A percentile compares a stretch with the other conserved stretches of the same genome.
These are phyloP conservation scores for Malachius bipustulatus DNA, from an alignment of 2,888 invertebrate genomes.

Conservation along the genomic window DNA sequence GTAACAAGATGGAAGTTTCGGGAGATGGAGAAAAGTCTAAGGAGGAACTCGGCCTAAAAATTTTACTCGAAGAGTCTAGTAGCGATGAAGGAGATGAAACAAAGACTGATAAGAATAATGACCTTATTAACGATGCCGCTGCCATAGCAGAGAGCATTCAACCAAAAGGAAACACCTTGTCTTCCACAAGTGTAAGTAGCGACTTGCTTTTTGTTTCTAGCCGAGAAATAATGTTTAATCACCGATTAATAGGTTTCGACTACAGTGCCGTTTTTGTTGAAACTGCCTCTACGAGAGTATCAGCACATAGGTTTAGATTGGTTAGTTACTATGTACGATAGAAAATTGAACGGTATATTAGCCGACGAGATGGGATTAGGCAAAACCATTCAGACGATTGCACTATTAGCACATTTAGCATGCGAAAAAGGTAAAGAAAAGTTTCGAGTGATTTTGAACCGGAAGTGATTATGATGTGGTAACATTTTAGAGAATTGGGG, in stretches of 20 bases:
- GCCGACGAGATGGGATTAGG: conserved; percentile 97
- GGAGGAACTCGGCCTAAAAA: conserved; percentile 44
- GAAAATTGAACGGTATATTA: conserved; percentile 88
- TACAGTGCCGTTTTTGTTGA: conserved; percentile 83
- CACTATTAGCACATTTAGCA: conserved; percentile 85
- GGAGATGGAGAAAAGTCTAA: conserved; percentile 29
- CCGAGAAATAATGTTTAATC: not conserved
- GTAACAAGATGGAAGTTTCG: conserved; percentile 32
- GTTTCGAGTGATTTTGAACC: conserved; percentile 5
- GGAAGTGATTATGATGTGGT: too few relatives aligned
- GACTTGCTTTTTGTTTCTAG: conserved; percentile 4
- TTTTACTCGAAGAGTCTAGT: conserved; percentile 41
- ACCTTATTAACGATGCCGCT: conserved; percentile 83
- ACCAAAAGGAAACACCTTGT: conserved; percentile 94
- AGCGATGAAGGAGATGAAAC: conserved; percentile 29
- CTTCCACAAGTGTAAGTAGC: conserved; percentile 68
- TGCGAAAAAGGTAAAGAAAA: conserved; percentile 58
- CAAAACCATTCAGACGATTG: conserved; percentile 95
- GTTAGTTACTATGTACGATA: conserved; percentile 92
- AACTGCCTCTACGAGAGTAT: conserved; percentile 84
- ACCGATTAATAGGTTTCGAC: conserved; percentile 62
- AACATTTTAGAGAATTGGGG: conserved; percentile 83
- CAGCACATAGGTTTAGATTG: conserved; percentile 96
- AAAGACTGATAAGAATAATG: conserved; percentile 45
- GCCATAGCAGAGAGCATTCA: conserved; percentile 92